Evolutionary conservation across 2,113 vertebrate genomes (phyloP).

Genomic region (Ondatra zibethicus): DNA sequence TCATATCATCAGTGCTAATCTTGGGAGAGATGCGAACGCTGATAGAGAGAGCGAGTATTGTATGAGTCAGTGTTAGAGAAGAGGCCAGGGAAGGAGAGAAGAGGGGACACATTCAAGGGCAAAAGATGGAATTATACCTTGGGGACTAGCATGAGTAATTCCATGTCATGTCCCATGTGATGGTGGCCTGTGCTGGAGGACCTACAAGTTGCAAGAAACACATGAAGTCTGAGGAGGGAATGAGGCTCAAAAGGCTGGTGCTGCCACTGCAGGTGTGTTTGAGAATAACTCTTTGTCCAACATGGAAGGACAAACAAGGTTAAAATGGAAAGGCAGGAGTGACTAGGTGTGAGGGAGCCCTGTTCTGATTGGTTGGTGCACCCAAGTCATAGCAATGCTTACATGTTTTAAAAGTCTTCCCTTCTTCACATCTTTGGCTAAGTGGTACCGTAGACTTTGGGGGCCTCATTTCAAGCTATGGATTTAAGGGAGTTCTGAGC

Average conservation of each 20-base stretch:
- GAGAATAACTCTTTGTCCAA: neutral
- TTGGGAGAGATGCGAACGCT: neutral
- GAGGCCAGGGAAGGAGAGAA: neutral
- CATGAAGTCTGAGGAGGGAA: neutral
- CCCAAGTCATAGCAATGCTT: neutral
- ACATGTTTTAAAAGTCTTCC: neutral
- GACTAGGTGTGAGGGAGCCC: neutral
- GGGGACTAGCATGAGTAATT: neutral
- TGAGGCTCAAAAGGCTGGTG: neutral
- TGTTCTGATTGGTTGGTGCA: neutral
- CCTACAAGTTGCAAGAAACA: neutral
- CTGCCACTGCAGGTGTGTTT: neutral
- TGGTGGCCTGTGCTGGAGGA: conserved; percentile 3
- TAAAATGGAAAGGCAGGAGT: neutral
- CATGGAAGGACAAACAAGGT: neutral
- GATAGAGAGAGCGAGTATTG: neutral
- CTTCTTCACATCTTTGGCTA: neutral
- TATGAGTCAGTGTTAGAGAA: neutral
- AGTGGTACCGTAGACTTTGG: neutral
- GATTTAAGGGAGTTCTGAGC: neutral
- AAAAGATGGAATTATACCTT: neutral
- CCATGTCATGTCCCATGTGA: neutral
- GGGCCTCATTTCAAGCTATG: neutral
- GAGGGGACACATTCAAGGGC: neutral
- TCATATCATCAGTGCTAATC: neutral